phyloP scores from a whole-genome alignment of 30 jellyfish, hydroid and myxozoan genomes.

The Aurelia sp. region DNA sequence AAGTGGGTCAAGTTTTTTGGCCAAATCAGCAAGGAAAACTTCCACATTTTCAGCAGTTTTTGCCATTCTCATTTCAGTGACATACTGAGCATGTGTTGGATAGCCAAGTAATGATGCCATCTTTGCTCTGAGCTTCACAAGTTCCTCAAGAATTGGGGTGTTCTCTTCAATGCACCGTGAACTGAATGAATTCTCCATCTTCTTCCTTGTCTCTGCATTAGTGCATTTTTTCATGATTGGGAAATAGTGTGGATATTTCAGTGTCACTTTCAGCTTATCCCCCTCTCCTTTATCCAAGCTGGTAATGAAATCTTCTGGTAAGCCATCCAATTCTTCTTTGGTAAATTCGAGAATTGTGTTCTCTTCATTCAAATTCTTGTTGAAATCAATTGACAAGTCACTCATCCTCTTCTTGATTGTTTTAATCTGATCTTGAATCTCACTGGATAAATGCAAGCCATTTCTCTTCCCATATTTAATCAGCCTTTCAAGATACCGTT shows the following conservation, averaged over 20 bases:
- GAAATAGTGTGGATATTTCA: conserved; percentile 93
- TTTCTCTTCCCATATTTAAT: conserved; percentile 87
- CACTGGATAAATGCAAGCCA: conserved; percentile 86
- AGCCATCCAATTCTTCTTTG: conserved; percentile 76
- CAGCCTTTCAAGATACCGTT: conserved; percentile 78
- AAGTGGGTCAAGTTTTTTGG: conserved; percentile 65
- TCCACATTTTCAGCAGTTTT: conserved; percentile 87
- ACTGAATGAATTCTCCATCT: conserved; percentile 83
- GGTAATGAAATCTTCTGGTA: conserved; percentile 79
- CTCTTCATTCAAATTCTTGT: conserved; percentile 84
- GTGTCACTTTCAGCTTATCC: conserved; percentile 73
- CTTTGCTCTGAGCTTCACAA: conserved; percentile 80
- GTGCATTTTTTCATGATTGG: conserved; percentile 86
- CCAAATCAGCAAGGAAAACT: conserved; percentile 74
- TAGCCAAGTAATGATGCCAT: conserved; percentile 83
- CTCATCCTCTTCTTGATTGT: conserved; percentile 84
- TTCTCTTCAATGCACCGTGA: conserved; percentile 86
- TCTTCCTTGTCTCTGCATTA: conserved; percentile 79
- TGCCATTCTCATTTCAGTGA: conserved; percentile 96
- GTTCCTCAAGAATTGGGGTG: conserved; percentile 87
- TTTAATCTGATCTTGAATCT: conserved; percentile 74
- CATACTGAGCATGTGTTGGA: conserved; percentile 89
- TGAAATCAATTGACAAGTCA: conserved; percentile 90
- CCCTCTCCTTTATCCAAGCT: conserved; percentile 82
- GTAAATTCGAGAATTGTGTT: conserved; percentile 84